A percentile compares a stretch with the other conserved stretches of the same genome.
phyloP scores from a whole-genome alignment of 2,113 vertebrate genomes.

The Myotis brandtii region DNA sequence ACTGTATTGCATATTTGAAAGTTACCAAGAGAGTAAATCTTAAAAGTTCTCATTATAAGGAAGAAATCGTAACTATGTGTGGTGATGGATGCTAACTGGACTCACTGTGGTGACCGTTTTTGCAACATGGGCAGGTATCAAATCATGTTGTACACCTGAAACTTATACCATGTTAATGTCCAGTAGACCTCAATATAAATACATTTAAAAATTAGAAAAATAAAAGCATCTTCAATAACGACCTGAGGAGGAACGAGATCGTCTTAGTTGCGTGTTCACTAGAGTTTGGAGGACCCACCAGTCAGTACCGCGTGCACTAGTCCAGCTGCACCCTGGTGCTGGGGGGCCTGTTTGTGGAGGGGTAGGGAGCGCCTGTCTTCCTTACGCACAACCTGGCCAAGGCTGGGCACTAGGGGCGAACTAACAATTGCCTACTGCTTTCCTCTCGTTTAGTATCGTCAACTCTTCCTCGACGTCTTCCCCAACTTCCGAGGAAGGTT shows the following conservation, averaged over 20 bases:
- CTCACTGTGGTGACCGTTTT: neutral
- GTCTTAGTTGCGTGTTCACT: neutral
- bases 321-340: neutral
- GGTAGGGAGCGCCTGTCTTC: rapidly evolving
- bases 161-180: neutral
- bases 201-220: neutral
- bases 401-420: neutral
- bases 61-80: neutral
- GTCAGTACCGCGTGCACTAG: neutral
- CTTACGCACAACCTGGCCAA: neutral
- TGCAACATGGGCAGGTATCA: too few relatives aligned
- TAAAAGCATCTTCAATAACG: neutral
- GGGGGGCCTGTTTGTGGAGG: neutral
- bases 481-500: neutral
- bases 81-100: neutral
- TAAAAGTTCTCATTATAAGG: neutral
- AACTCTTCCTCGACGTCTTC: neutral
- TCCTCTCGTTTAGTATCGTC: too few relatives aligned
- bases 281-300: neutral
- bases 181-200: neutral
- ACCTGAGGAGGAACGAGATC: neutral
- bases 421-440: neutral
- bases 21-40: neutral
- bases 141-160: neutral
- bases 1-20: neutral